phyloP scores from a whole-genome alignment of 2,797 vertebrate genomes.

The Halcyon chelicuti region DNA sequence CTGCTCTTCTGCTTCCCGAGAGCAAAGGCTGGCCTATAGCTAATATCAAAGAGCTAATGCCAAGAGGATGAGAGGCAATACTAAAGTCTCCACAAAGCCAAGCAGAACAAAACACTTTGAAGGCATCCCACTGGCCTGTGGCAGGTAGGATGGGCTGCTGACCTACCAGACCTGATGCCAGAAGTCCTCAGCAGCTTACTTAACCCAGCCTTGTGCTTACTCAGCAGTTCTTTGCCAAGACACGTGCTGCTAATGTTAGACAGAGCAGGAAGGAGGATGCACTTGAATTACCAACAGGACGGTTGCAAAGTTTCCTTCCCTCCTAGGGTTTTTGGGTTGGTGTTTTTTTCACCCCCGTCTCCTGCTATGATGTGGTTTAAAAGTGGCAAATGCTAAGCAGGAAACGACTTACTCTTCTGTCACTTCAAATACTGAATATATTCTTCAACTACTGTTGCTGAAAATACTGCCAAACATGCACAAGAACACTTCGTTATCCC shows the following conservation, averaged over 20 bases:
- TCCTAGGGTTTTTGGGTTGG: neutral
- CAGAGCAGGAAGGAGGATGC: neutral
- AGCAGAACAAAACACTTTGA: neutral
- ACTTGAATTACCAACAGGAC: neutral
- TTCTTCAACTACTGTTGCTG: neutral
- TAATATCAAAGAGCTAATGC: neutral
- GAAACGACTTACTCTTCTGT: neutral
- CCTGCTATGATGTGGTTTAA: neutral
- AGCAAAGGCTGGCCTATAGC: neutral
- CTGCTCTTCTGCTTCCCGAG: neutral
- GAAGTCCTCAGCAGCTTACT: neutral
- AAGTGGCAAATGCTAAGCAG: neutral
- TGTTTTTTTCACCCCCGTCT: accelerated
- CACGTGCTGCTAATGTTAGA: accelerated
- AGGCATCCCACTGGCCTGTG: accelerated
- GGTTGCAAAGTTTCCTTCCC: neutral
- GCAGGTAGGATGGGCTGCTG: accelerated
- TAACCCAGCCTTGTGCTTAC: accelerated
- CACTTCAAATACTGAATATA: neutral
- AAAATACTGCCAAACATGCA: neutral
- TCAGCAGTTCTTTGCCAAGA: neutral
- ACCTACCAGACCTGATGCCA: neutral
- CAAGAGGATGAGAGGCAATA: neutral
- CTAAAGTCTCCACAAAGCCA: neutral
- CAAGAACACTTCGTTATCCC: neutral